Base-by-base conservation (phyloP, 1,140 invertebrate species). In the Akabosia matsudoensis region DNA sequence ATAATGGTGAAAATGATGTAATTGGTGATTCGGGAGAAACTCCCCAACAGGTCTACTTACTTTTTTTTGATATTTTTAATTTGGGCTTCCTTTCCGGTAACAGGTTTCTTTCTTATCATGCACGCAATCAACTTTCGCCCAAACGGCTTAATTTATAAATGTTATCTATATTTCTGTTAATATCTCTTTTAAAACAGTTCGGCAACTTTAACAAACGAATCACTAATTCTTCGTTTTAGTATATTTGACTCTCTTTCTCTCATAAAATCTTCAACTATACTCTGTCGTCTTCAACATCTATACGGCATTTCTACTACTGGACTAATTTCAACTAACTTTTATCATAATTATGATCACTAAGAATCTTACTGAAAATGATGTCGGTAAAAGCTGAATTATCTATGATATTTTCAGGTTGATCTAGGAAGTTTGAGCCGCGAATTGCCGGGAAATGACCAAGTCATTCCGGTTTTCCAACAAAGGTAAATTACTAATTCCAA, bases 401-500 rank as follows among this genome's bases (percentile, higher is more conserved):
- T 79, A 52, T 75, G 70, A 79, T 75, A 51, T 75, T 45, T 18
- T 18, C 13, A 67, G 61, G 61, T 67, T 67, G 61, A 67, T 4
- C 24, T 67, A 30, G 61, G 61, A 30, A 30, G 26, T 4, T 30
- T 67, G 33, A 22, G 31, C 70, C 52, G 78, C 24, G 74, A 76
- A 37, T 24, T 26, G n/a, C 75, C 79, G 31, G 16, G 34, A 61
- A 77, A 7, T 13, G 54, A 81, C 52, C 79, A 81, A 64, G 34
- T 81, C 31, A 75, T 81, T 0, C 80, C 80, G 13, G 78, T 73
- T 22, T 78, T 79, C 70, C 76, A 81, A 67, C 78, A 77, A 74
- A 75, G 80, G 79, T 80, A 71, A 28, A 0, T 37, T 30, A 24
- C 22, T 37, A 4, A 70, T 70, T 54, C 45, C 37, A 7, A 45